Evolutionary conservation across 2,113 vertebrate genomes (phyloP).

Genomic region (Scytalopus superciliaris): DNA sequence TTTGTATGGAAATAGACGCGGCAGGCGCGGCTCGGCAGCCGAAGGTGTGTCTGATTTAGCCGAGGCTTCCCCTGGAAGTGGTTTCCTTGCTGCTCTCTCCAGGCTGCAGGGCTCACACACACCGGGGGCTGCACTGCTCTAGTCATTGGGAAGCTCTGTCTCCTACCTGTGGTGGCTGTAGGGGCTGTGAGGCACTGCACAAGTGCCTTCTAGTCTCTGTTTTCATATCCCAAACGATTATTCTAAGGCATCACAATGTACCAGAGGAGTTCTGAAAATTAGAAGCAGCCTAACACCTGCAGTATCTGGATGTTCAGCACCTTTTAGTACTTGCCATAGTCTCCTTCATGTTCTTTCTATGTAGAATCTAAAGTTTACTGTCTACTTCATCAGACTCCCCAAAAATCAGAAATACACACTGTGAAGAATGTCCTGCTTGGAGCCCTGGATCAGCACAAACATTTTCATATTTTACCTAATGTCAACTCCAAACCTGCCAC

Average conservation of each 20-base stretch:
- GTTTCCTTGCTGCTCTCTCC: background rate
- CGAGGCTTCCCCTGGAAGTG: background rate
- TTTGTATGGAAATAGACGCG: background rate
- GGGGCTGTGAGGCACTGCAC: background rate
- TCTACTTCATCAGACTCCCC: background rate
- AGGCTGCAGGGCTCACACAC: background rate
- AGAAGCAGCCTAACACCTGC: background rate
- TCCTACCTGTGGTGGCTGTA: background rate
- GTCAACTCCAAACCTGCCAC: background rate
- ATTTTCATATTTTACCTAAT: background rate
- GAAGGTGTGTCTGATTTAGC: rapidly evolving
- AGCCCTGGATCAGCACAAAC: background rate
- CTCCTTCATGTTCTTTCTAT: background rate
- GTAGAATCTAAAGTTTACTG: background rate
- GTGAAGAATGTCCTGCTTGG: background rate
- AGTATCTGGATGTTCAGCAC: background rate
- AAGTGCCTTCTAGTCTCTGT: background rate
- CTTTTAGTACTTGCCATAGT: background rate
- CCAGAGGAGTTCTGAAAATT: background rate
- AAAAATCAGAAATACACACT: background rate
- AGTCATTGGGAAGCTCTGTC: rapidly evolving
- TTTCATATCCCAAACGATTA: background rate
- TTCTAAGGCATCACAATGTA: background rate
- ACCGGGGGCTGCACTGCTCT: background rate
- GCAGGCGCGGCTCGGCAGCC: background rate